Conservation (phyloP, 2,888 invertebrate species). For the Tipula helvola region DNA sequence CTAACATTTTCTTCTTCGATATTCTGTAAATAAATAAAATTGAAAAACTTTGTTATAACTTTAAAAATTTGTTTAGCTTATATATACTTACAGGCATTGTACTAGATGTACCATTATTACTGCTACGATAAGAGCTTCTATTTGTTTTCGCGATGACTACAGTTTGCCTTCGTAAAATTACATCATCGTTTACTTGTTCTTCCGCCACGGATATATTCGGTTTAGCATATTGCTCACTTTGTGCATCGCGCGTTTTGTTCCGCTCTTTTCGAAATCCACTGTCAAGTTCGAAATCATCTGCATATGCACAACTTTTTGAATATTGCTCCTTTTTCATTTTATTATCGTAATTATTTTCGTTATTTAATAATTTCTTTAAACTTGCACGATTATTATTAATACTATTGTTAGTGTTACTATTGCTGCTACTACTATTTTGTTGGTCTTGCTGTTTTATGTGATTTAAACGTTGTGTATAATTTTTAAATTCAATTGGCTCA, state of each 20-base stretch:
- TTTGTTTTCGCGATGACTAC: background rate
- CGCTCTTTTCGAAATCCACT: background rate
- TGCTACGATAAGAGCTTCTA: background rate
- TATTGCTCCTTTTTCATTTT: background rate
- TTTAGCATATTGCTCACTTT: background rate
- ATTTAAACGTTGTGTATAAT: background rate
- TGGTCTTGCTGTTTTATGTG: background rate
- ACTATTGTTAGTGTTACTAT: background rate
- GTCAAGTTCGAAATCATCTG: background rate
- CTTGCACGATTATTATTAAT: background rate
- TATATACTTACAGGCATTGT: background rate
- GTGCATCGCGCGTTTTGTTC: background rate
- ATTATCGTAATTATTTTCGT: background rate
- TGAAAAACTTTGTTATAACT: background rate
- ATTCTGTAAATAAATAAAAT: background rate
- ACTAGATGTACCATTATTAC: background rate
- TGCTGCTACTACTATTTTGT: background rate
- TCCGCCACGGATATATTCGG: background rate
- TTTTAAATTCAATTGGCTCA: background rate
- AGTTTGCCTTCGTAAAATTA: background rate
- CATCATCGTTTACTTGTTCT: background rate
- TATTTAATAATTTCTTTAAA: background rate
- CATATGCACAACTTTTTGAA: background rate
- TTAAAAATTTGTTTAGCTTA: background rate
- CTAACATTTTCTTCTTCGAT: background rate